Percentiles rank a stretch among this genome's conserved stretches.
Evolutionary conservation across 2,797 vertebrate genomes (phyloP).

Genomic region (Coluber constrictor): DNA sequence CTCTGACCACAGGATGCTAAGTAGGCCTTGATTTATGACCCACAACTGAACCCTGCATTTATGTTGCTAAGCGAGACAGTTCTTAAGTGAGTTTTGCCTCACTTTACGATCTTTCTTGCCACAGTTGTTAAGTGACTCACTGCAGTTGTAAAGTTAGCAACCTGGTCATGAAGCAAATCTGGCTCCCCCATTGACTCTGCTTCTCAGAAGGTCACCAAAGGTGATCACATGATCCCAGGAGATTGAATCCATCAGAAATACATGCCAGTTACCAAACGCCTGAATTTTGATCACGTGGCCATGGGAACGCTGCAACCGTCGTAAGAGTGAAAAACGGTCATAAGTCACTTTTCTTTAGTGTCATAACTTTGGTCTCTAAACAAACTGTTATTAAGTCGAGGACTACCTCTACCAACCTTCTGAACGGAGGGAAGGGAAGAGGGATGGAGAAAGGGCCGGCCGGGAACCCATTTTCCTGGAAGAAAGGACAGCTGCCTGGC

Average conservation of each 20-base stretch:
- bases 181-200: not conserved
- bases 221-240: not conserved
- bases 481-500: not conserved
- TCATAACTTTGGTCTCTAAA: not conserved
- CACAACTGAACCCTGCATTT: too few relatives aligned
- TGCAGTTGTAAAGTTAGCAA: too few relatives aligned
- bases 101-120: too few relatives aligned
- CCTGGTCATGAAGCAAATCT: too few relatives aligned
- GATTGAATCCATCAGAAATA: not conserved
- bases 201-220: not conserved
- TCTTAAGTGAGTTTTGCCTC: too few relatives aligned
- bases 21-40: too few relatives aligned
- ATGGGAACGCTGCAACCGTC: accelerated
- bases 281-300: not conserved
- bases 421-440: too few relatives aligned
- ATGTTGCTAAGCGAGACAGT: too few relatives aligned
- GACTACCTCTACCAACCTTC: not conserved
- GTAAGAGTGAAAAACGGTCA: not conserved
- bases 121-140: too few relatives aligned
- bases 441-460: not conserved
- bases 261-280: not conserved
- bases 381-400: not conserved
- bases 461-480: not conserved
- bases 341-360: not conserved
- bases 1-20: too few relatives aligned